Evolutionary conservation across 2,113 vertebrate genomes (phyloP), one percentile per base, ranked within the genome.

Genomic region (Indicator maculatus): DNA sequence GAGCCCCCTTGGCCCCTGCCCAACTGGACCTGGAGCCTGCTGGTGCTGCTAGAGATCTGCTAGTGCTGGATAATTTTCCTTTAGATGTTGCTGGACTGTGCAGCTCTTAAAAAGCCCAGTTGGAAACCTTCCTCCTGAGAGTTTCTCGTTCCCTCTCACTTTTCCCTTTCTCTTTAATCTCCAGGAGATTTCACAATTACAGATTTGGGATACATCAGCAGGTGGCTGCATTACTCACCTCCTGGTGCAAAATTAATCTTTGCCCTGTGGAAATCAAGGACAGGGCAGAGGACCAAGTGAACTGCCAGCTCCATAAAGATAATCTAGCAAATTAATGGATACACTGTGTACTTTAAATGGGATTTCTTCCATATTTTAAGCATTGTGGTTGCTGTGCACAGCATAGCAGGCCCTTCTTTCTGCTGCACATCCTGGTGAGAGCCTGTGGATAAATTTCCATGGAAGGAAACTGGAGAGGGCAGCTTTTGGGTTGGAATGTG

Each of bases 301-400:
- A 59, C 28, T 60, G 41, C 53, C 72, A 84, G 38, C 33, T 63
- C 65, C 36, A 19, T 56, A 55, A 67, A 90, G 58, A 52, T 39
- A 67, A 69, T 84, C 33, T 74, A 82, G 44, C 71, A 94, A 74
- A 90, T 93, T 75, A 94, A 50, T 70, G 71, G 53, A 41, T 91
- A 39, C 53, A 31, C 38, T 38, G 44, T 69, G 44, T 85, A 31
- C 67, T 80, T 89, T n/a, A 23, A 78, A 73, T 67, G 39, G 59
- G 36, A 69, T 90, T 92, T 80, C 20, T 83, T 84, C 65, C 30
- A 16, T 75, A 52, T 80, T 87, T 79, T 20, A 44, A 83, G 16
- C 7, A 1, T n/a, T 53, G 21, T 39, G 67, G 55, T 70, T 85
- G 73, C 47, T 3, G 0, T 50, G 30, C 52, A 9, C 24, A 61